Percentiles rank a stretch among this genome's conserved stretches.
Conservation (phyloP, 2,888 invertebrate species). For the Chesias legatella region DNA sequence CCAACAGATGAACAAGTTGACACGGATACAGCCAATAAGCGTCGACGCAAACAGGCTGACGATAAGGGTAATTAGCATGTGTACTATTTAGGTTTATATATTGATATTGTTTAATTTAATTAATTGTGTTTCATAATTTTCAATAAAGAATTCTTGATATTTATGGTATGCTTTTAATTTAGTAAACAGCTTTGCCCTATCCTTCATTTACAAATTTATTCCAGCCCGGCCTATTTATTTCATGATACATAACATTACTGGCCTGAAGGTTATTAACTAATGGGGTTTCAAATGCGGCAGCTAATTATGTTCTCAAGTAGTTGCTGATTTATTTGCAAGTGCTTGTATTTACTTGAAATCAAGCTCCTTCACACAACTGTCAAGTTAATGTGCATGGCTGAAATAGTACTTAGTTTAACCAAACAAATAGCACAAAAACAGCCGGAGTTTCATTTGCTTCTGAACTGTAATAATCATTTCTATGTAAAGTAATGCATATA, state of each 20-base stretch:
- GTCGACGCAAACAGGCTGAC: constrained; percentile 61
- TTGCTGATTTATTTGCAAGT: background rate
- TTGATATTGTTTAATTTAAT: constrained; percentile 60
- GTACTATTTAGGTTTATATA: constrained; percentile 42
- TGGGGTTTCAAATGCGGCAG: constrained; percentile 5
- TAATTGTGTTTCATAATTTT: constrained; percentile 61
- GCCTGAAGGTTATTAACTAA: constrained; percentile 11
- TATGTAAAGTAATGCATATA: too few relatives aligned
- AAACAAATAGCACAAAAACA: too few relatives aligned
- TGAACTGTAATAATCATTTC: too few relatives aligned
- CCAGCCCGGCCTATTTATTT: constrained; percentile 1
- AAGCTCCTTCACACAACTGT: too few relatives aligned
- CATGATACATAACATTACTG: constrained; percentile 8
- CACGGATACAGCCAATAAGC: constrained; percentile 55
- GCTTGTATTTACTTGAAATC: too few relatives aligned
- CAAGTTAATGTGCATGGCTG: too few relatives aligned
- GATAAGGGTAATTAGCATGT: constrained; percentile 73
- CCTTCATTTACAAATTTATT: constrained; percentile 1
- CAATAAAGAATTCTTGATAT: constrained; percentile 71
- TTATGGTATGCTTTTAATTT: constrained; percentile 60
- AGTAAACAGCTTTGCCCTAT: constrained; percentile 11
- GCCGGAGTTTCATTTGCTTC: too few relatives aligned
- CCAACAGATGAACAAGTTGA: constrained; percentile 44
- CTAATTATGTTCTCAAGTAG: constrained; percentile 2
- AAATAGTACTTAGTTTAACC: too few relatives aligned